phyloP scores from a whole-genome alignment of 2,888 invertebrate genomes.

The Cephus nigrinus region DNA sequence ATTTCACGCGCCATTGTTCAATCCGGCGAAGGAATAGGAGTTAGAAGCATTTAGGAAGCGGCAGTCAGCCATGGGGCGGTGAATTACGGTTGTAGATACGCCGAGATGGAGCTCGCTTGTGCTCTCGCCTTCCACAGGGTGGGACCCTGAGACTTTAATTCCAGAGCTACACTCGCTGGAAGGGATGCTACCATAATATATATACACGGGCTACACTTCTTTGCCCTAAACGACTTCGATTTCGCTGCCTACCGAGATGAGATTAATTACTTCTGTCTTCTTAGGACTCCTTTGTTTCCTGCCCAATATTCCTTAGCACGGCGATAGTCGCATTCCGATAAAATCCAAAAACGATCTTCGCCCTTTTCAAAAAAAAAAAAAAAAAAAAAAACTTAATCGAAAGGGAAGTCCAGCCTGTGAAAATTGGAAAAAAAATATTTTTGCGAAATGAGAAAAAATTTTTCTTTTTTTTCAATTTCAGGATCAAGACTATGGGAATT shows the following conservation, averaged over 20 bases:
- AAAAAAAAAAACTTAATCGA: too few species aligned
- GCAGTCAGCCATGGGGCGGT: slow-evolving; percentile 43
- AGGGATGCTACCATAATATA: neutral
- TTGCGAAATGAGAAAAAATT: too few species aligned
- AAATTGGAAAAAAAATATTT: too few species aligned
- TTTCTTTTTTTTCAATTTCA: neutral
- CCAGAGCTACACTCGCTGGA: slow-evolving; percentile 42
- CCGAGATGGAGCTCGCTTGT: slow-evolving; percentile 21
- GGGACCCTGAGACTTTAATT: slow-evolving; percentile 52
- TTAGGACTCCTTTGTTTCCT: slow-evolving; percentile 25
- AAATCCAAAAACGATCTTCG: neutral
- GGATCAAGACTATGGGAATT: neutral
- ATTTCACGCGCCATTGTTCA: slow-evolving; percentile 65
- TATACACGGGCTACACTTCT: slow-evolving; percentile 29
- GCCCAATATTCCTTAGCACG: neutral
- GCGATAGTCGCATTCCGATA: neutral
- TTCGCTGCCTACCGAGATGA: slow-evolving; percentile 35
- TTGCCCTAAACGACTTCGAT: slow-evolving; percentile 46
- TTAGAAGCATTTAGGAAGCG: slow-evolving; percentile 61
- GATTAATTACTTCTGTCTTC: slow-evolving; percentile 37
- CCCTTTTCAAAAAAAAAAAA: neutral
- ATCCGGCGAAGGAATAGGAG: slow-evolving; percentile 59
- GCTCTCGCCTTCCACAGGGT: slow-evolving; percentile 10
- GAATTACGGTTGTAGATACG: slow-evolving; percentile 52
- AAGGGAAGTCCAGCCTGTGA: too few species aligned